These are phyloP conservation scores for Phasia obesa DNA, from an alignment of 2,888 invertebrate genomes.

Conservation along the genomic window DNA sequence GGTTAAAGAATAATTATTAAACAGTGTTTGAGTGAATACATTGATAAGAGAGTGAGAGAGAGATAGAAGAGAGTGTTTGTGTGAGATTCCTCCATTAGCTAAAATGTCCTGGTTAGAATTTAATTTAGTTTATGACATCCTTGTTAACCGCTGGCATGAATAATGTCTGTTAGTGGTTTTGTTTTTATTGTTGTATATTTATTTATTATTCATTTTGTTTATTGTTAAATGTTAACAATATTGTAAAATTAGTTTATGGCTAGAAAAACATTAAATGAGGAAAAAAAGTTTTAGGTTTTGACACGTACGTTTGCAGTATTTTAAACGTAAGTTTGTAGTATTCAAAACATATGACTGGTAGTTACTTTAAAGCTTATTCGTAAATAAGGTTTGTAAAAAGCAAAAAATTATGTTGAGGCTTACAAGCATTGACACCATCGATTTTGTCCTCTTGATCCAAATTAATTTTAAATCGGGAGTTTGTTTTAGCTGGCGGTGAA, in stretches of 20 bases:
- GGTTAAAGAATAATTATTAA: slow-evolving; percentile 50
- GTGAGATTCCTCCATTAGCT: slow-evolving; percentile 26
- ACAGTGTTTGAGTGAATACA: slow-evolving; percentile 19
- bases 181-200: slow-evolving; percentile 19
- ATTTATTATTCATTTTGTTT: slow-evolving; percentile 31
- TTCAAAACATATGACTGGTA: no score
- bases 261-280: neutral
- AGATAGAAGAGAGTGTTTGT: neutral
- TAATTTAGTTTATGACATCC: slow-evolving; percentile 62
- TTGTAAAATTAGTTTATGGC: slow-evolving; percentile 50
- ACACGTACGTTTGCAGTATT: no score
- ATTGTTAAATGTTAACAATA: slow-evolving; percentile 37
- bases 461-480: no score
- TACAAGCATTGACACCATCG: no score
- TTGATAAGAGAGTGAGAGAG: neutral
- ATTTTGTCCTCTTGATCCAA: no score
- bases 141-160: slow-evolving; percentile 57
- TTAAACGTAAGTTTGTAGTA: no score
- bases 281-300: no score
- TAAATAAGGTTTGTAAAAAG: no score
- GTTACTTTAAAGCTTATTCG: no score
- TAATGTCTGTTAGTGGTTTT: slow-evolving; percentile 51
- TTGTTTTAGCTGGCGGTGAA: no score
- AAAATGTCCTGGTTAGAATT: slow-evolving; percentile 58
- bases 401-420: no score